phyloP scores from a whole-genome alignment of 2,888 invertebrate genomes.

The Agrochola litura region DNA sequence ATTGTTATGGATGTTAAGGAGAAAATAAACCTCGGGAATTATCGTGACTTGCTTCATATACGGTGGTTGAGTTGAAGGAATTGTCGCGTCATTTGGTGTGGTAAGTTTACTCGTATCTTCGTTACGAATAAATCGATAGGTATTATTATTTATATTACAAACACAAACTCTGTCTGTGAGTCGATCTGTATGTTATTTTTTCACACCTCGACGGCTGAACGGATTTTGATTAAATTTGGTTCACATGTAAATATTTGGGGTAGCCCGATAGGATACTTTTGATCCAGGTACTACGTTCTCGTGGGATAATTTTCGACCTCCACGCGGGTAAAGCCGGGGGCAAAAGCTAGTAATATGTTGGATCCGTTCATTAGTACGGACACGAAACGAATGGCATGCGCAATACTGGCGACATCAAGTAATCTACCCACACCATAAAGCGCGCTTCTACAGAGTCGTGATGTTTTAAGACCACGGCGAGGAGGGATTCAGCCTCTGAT shows the following conservation, averaged over 20 bases:
- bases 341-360: not conserved
- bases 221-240: not conserved
- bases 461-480: too few relatives aligned
- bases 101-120: too few relatives aligned
- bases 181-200: not conserved
- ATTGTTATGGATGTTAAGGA: slow-evolving; percentile 37
- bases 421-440: too few relatives aligned
- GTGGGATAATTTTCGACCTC: not conserved
- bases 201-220: not conserved
- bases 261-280: too few relatives aligned
- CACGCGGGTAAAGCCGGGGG: not conserved
- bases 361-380: too few relatives aligned
- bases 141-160: too few relatives aligned
- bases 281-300: not conserved
- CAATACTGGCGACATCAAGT: too few relatives aligned
- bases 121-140: too few relatives aligned
- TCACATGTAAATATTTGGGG: not conserved
- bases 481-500: too few relatives aligned
- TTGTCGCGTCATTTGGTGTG: slow-evolving; percentile 2
- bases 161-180: not conserved
- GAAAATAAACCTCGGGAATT: slow-evolving; percentile 41
- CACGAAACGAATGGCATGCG: too few relatives aligned
- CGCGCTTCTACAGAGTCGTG: too few relatives aligned
- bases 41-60: slow-evolving; percentile 26
- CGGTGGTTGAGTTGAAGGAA: slow-evolving; percentile 12